Percentiles rank a stretch among this genome's conserved stretches.
phyloP scores from a whole-genome alignment of 2,888 invertebrate species.

The Nasonia oneida region DNA sequence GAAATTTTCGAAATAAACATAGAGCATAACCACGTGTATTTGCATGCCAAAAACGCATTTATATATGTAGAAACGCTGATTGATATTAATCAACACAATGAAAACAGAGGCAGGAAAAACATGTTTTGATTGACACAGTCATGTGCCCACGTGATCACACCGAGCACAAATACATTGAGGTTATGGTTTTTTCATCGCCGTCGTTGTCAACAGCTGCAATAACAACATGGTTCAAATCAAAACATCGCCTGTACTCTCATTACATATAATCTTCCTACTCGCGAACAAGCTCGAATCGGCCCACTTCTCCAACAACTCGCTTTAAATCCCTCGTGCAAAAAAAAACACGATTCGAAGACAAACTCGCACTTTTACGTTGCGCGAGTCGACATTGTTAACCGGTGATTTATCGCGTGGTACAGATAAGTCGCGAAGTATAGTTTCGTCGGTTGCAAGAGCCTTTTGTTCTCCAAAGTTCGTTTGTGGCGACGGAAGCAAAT shows the following conservation, averaged over 20 bases:
- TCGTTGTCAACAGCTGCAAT: background rate
- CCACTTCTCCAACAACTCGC: background rate
- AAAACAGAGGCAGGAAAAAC: slow-evolving; percentile 22
- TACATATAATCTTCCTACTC: background rate
- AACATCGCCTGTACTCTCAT: background rate
- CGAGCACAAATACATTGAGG: background rate
- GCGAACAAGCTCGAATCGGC: background rate
- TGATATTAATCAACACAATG: background rate
- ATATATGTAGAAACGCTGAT: background rate
- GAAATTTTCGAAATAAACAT: background rate
- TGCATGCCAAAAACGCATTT: background rate
- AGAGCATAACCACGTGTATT: too few species aligned
- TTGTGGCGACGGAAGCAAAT: slow-evolving; percentile 33
- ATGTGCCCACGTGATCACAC: background rate
- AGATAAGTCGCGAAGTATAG: slow-evolving; percentile 44
- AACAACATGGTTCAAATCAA: background rate
- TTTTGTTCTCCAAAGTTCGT: slow-evolving; percentile 46
- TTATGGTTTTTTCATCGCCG: background rate
- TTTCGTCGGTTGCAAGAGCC: slow-evolving; percentile 43
- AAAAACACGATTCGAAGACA: background rate
- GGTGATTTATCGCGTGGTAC: slow-evolving; percentile 44
- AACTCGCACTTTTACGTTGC: background rate
- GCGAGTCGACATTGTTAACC: slow-evolving; percentile 39
- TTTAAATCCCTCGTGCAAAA: background rate
- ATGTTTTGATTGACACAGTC: slow-evolving; percentile 23